A percentile compares a stretch with the other conserved stretches of the same genome.
These are phyloP conservation scores for Cetoscarus ocellatus DNA, from an alignment of 2,797 vertebrate genomes.

Conservation along the genomic window DNA sequence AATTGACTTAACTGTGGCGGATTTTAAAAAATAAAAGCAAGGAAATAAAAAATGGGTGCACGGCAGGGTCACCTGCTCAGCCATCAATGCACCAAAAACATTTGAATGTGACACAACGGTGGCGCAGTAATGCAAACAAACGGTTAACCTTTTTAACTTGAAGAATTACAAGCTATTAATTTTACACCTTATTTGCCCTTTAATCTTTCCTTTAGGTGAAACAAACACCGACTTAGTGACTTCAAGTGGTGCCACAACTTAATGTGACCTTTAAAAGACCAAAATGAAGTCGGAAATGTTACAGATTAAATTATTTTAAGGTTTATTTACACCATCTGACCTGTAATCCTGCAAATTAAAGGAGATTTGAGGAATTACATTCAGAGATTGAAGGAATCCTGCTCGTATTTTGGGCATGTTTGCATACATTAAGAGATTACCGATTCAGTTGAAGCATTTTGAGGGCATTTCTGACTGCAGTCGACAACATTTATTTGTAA, in stretches of 20 bases:
- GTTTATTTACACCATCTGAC: background rate
- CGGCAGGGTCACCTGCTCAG: background rate
- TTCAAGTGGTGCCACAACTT: conserved; percentile 6
- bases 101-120: background rate
- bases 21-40: background rate
- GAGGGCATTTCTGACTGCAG: background rate
- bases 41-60: background rate
- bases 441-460: background rate
- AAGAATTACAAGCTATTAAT: background rate
- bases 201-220: background rate
- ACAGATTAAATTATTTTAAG: background rate
- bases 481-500: background rate
- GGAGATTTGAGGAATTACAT: conserved; percentile 10
- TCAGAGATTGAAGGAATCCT: conserved; percentile 8
- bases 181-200: background rate
- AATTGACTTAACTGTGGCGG: background rate
- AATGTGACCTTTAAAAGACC: background rate
- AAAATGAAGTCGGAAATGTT: background rate
- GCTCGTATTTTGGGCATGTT: conserved; percentile 6
- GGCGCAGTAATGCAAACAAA: background rate
- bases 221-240: background rate
- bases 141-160: conserved; percentile 12
- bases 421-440: conserved; percentile 4
- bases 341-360: conserved; percentile 21
- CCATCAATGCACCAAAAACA: accelerated